Base-by-base conservation (phyloP, 37 sponge, comb jelly and placozoan genomes). In the Dysidea cf. avara region DNA sequence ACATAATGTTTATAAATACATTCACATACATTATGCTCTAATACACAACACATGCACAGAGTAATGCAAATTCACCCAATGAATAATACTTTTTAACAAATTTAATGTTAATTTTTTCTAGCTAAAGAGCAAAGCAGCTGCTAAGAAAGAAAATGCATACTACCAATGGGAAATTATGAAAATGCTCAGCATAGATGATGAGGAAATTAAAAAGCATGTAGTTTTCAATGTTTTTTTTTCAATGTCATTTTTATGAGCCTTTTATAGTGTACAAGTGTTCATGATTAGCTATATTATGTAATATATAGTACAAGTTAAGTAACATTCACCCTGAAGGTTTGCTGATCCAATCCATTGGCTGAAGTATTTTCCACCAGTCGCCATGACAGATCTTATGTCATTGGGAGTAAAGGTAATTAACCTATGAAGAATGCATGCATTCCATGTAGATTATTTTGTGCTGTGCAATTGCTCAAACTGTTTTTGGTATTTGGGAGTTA, bases 141-240 rank as follows among this genome's bases (percentile, higher is more conserved):
- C 80, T 20, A 89, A 89, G 69, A 72, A 72, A 28, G 80, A 75
- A 31, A 51, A 51, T 33, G 28, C 70, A 14, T 74, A 58, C 29
- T 87, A 68, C 56, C 92, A 92, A 59, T 92, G 92, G 92, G 64
- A 78, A 56, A 92, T 92, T 18, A 92, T 92, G 92, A 53, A 62
- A 29, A 56, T 73, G 11, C 56, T 83, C 46, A 84, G 92, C 64
- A 59, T 92, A 46, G 40, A 67, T 1, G 69, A 82, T 40, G 59
- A 72, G 22, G 84, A 87, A 51, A 92, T 92, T 30, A 46, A 40
- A 47, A 47, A 79, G 85, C 70, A 73, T 56, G 69, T 51, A n/a
- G 25, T 30, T n/a, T n/a, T n/a, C n/a, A n/a, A n/a, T n/a, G n/a
- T n/a, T n/a, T n/a, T n/a, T n/a, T n/a, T n/a, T n/a, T n/a, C n/a